phyloP scores from a whole-genome alignment of 2,888 invertebrate species.

The Meliscaeva auricollis region DNA sequence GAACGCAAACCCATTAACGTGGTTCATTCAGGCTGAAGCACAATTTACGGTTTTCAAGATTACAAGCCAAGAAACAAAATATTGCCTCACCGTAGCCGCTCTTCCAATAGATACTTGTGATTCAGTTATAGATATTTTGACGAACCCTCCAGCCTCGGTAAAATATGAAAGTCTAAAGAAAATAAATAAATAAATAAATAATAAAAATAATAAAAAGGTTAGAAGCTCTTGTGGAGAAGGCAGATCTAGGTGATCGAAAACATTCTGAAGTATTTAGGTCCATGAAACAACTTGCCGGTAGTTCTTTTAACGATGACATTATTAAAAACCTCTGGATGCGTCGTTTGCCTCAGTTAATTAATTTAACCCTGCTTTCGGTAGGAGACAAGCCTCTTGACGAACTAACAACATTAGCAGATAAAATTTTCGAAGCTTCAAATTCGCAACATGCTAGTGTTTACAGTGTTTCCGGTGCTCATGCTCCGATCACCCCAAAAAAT shows the following conservation, averaged over 20 bases:
- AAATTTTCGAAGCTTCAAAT: conserved; percentile 28
- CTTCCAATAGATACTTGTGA: conserved; percentile 6
- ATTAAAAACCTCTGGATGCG: conserved; percentile 23
- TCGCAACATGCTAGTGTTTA: background rate
- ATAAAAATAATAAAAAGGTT: too few species aligned
- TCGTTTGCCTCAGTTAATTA: conserved; percentile 5
- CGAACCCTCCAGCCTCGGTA: background rate
- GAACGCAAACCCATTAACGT: background rate
- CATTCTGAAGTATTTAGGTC: conserved; percentile 13
- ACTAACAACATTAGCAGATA: conserved; percentile 29
- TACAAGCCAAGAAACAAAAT: background rate
- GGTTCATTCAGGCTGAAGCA: conserved; percentile 17
- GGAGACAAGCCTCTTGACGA: conserved; percentile 3
- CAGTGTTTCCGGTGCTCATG: background rate
- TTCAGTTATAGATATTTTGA: background rate
- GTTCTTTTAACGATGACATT: conserved; percentile 14
- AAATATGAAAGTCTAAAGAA: background rate
- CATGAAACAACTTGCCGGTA: background rate
- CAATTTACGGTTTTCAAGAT: background rate
- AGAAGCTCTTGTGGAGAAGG: conserved; percentile 1
- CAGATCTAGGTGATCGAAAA: conserved; percentile 28
- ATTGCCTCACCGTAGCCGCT: conserved; percentile 3
- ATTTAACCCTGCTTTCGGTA: conserved; percentile 23
- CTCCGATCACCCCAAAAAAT: background rate
- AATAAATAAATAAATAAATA: too few species aligned